A percentile compares a stretch with the other conserved stretches of the same genome.
These are phyloP conservation scores for Esox niger DNA, from an alignment of 2,113 vertebrate species.

Conservation along the genomic window DNA sequence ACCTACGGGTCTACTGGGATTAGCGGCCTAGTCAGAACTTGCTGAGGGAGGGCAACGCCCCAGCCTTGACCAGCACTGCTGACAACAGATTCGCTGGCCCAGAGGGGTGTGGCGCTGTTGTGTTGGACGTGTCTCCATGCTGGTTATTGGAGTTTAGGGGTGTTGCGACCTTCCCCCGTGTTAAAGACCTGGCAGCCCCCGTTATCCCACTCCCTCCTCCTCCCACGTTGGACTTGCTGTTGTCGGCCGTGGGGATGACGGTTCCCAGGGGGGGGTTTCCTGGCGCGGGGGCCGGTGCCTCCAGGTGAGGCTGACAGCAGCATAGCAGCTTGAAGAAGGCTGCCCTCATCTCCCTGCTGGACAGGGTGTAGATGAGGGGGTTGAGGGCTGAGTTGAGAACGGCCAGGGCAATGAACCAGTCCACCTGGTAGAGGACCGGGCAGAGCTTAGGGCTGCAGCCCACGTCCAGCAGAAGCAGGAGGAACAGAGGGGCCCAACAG, in stretches of 20 bases:
- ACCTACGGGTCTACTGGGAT: constrained; percentile 12
- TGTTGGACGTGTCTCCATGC: constrained; percentile 46
- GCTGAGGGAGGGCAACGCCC: constrained; percentile 61
- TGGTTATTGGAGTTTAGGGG: constrained; percentile 57
- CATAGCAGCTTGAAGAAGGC: constrained; percentile 72
- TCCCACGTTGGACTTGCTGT: constrained; percentile 70
- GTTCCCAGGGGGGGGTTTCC: constrained; percentile 58
- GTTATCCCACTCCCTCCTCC: constrained; percentile 38
- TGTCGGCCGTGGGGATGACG: constrained; percentile 64
- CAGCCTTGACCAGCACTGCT: constrained; percentile 72
- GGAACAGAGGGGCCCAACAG: constrained; percentile 75
- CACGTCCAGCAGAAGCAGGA: constrained; percentile 74
- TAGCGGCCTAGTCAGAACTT: constrained; percentile 63
- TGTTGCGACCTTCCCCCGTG: constrained; percentile 45
- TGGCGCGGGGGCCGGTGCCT: constrained; percentile 23
- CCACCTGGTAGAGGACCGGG: constrained; percentile 68
- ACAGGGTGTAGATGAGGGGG: constrained; percentile 76
- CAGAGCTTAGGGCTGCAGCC: constrained; percentile 67
- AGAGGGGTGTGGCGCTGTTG: constrained; percentile 43
- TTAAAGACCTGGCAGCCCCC: constrained; percentile 36
- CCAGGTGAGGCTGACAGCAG: constrained; percentile 57
- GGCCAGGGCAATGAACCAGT: constrained; percentile 76
- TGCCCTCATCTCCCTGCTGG: constrained; percentile 74
- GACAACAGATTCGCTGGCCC: constrained; percentile 70
- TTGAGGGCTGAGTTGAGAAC: constrained; percentile 79